Conservation (phyloP, 35 echinoderm and acorn worm species). For the Heliocidaris erythrogramma region DNA sequence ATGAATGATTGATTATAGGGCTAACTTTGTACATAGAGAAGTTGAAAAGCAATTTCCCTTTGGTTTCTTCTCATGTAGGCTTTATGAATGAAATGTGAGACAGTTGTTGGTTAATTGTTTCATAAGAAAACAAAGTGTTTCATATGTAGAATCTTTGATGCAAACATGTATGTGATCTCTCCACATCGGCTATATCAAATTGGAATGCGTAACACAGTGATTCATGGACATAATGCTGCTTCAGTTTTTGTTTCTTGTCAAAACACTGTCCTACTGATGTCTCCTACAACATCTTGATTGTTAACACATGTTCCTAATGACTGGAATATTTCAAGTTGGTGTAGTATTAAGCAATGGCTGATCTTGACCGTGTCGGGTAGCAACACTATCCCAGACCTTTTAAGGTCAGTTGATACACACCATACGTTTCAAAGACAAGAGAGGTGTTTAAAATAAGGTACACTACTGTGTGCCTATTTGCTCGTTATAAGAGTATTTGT, state of each 20-base stretch:
- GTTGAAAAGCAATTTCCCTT: not conserved
- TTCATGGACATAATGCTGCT: conserved; percentile 2
- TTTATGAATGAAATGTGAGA: not conserved
- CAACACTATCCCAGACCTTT: not conserved
- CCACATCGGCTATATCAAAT: not conserved
- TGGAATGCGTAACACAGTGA: not conserved
- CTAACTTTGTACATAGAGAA: too few relatives aligned
- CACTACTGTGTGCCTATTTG: not conserved
- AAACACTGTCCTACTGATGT: not conserved
- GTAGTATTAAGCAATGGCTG: not conserved
- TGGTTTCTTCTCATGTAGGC: conserved; percentile 3
- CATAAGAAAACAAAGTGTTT: not conserved
- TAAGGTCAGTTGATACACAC: not conserved
- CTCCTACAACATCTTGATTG: not conserved
- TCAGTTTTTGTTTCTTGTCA: not conserved
- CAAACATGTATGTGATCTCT: conserved; percentile 10
- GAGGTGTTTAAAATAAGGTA: not conserved
- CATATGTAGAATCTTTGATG: not conserved
- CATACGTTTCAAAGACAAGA: not conserved
- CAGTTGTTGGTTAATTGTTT: not conserved
- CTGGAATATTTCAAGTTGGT: not conserved
- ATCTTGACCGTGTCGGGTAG: not conserved
- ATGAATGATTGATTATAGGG: not conserved
- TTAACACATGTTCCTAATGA: not conserved
- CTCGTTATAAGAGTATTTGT: not conserved